These are phyloP conservation scores for Ctenopoma multispine DNA, from an alignment of 2,797 vertebrate species.

Conservation along the genomic window DNA sequence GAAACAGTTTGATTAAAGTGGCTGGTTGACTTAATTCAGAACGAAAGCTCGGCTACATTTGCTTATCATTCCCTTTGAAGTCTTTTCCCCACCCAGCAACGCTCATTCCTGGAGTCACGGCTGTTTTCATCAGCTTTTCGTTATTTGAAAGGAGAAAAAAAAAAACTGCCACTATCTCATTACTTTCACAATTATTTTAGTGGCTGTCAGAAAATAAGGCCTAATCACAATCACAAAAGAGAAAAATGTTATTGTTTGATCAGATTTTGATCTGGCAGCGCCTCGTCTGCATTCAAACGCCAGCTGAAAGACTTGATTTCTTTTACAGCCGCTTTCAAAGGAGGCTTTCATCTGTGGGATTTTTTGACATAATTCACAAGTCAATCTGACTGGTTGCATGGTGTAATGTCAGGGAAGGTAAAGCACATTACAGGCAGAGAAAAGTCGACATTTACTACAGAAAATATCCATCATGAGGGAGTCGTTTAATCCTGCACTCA, in stretches of 20 bases:
- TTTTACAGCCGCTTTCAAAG: constrained; percentile 76
- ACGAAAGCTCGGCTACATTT: constrained; percentile 76
- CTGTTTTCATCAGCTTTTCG: constrained; percentile 76
- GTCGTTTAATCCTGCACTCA: constrained; percentile 59
- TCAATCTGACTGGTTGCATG: constrained; percentile 67
- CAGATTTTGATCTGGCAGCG: constrained; percentile 70
- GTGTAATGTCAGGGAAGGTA: constrained; percentile 67
- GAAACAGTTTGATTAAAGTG: constrained; percentile 83
- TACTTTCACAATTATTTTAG: constrained; percentile 81
- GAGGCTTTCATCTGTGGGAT: constrained; percentile 76
- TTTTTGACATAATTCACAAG: constrained; percentile 75
- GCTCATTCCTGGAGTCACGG: constrained; percentile 72
- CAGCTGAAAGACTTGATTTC: constrained; percentile 70
- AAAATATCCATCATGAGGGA: constrained; percentile 58
- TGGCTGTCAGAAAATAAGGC: constrained; percentile 76
- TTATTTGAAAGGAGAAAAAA: constrained; percentile 65
- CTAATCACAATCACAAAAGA: constrained; percentile 77
- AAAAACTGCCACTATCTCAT: constrained; percentile 70
- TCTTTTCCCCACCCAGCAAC: constrained; percentile 59
- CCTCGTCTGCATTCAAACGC: constrained; percentile 63
- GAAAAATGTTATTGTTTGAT: constrained; percentile 82
- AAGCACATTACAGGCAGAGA: constrained; percentile 67
- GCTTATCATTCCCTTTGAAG: constrained; percentile 82
- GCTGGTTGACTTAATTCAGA: constrained; percentile 76
- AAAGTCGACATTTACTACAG: constrained; percentile 64